These are phyloP conservation scores for Doryteuthis pealeii DNA, from an alignment of 1,140 invertebrate species.

Conservation along the genomic window DNA sequence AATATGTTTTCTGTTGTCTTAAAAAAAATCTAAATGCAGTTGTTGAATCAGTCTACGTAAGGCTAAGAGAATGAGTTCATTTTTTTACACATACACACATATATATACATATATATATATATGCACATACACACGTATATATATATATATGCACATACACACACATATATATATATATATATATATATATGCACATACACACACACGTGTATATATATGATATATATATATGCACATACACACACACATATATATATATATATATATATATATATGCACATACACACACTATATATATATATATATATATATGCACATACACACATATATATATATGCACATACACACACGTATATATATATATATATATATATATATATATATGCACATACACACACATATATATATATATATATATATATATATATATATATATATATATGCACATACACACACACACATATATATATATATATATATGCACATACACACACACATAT, in stretches of 20 bases:
- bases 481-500: not conserved
- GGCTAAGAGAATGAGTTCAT: no score
- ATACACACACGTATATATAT: not conserved
- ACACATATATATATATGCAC: not conserved
- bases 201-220: not conserved
- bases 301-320: slow-evolving; percentile 1
- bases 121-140: no score
- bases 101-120: no score
- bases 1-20: no score
- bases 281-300: not conserved
- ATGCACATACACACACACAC: not conserved
- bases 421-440: slow-evolving; percentile 9
- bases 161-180: no score
- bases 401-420: slow-evolving; percentile 8
- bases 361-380: slow-evolving; percentile 5
- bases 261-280: slow-evolving; percentile 2
- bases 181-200: no score
- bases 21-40: no score
- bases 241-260: not conserved
- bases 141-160: no score
- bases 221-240: not conserved
- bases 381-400: not conserved
- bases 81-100: no score
- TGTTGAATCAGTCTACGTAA: no score
- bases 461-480: slow-evolving; percentile 9